Percentiles rank a stretch among this genome's conserved stretches.
Conservation (phyloP, 2,797 vertebrate genomes). For the Jordanella pulchra region DNA sequence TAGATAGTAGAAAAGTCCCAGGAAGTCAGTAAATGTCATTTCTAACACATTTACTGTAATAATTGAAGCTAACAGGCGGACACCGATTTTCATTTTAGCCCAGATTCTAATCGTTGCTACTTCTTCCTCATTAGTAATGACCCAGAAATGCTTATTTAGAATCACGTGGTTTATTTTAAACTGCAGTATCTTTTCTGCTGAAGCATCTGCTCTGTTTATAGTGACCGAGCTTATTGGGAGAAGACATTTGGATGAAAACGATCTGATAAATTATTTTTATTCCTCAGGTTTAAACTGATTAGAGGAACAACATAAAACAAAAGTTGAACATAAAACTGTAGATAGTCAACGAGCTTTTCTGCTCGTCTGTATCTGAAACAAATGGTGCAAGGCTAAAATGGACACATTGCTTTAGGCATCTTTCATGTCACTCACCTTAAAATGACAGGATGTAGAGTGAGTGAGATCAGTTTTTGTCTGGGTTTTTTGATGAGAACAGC, state of each 20-base stretch:
- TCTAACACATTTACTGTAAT: neutral
- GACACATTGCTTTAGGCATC: neutral
- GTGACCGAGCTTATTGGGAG: conserved; percentile 16
- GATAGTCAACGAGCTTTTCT: neutral
- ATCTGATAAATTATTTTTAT: neutral
- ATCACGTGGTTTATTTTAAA: neutral
- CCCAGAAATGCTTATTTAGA: neutral
- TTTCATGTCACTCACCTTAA: neutral
- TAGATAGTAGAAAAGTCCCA: neutral
- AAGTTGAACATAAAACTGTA: neutral
- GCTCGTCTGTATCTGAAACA: neutral
- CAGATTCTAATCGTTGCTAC: neutral
- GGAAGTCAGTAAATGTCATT: neutral
- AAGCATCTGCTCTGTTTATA: conserved; percentile 1
- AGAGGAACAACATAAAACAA: neutral
- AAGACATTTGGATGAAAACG: conserved; percentile 29
- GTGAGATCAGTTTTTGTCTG: conserved; percentile 16
- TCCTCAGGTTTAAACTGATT: neutral
- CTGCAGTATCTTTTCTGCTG: neutral
- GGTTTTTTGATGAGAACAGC: conserved; percentile 22
- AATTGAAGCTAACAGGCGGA: neutral
- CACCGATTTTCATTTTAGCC: neutral
- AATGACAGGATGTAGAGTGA: neutral
- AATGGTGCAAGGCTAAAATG: neutral
- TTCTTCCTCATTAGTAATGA: neutral